Evolutionary conservation across 2,113 vertebrate genomes (phyloP).

Genomic region (Barnardius zonarius): DNA sequence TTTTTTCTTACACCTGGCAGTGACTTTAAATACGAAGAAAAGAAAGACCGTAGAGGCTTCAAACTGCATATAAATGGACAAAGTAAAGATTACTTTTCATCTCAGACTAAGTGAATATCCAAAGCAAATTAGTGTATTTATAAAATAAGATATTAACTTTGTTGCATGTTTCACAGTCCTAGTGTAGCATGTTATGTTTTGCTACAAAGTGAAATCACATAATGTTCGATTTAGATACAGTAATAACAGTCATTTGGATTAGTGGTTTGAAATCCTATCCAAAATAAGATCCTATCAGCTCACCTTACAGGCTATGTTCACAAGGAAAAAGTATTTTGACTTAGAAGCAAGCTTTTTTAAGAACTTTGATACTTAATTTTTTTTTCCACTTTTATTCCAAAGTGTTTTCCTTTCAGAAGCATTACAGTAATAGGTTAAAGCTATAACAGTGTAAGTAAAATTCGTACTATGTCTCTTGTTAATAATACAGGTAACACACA

Average conservation of each 20-base stretch:
- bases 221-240: neutral
- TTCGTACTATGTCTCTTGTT: neutral
- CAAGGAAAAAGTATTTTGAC: neutral
- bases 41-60: constrained; percentile 87
- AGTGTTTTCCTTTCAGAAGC: neutral
- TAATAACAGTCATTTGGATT: neutral
- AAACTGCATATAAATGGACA: constrained; percentile 68
- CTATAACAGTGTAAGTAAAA: neutral
- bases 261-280: neutral
- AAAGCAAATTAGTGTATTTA: neutral
- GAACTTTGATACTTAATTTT: neutral
- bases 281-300: neutral
- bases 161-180: neutral
- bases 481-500: neutral
- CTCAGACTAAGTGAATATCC: neutral
- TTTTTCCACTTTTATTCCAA: neutral
- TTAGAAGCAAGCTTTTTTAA: neutral
- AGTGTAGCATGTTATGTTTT: neutral
- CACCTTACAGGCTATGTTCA: neutral
- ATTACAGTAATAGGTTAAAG: neutral
- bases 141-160: neutral
- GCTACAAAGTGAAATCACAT: neutral
- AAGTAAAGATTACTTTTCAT: neutral
- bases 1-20: constrained; percentile 82
- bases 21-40: constrained; percentile 86